A percentile compares a stretch with the other conserved stretches of the same genome.
phyloP scores from a whole-genome alignment of 2,113 vertebrate species.

The Phrynosoma platyrhinos region DNA sequence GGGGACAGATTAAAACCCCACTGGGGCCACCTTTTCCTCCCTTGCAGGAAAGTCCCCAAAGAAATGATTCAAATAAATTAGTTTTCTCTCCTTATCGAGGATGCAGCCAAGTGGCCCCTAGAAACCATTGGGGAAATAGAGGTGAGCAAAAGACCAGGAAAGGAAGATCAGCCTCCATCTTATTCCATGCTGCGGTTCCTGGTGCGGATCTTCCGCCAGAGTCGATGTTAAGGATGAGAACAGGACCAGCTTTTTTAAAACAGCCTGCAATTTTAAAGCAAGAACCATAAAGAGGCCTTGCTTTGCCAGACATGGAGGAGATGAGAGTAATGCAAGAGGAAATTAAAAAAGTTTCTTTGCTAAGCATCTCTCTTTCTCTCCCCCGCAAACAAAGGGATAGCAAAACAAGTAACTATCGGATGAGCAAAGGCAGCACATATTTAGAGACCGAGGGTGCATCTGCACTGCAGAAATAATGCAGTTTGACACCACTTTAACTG shows the following conservation, averaged over 20 bases:
- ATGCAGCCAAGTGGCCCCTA: not conserved
- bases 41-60: slow-evolving; percentile 28
- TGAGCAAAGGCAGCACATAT: too few relatives aligned
- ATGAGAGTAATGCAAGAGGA: too few relatives aligned
- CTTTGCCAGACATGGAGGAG: too few relatives aligned
- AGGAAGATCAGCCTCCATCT: not conserved
- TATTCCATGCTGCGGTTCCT: rapidly evolving
- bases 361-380: too few relatives aligned
- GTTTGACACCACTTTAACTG: too few relatives aligned
- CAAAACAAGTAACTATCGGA: too few relatives aligned
- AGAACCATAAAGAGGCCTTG: not conserved
- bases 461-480: too few relatives aligned
- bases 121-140: slow-evolving; percentile 1
- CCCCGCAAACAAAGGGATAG: too few relatives aligned
- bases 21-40: too few relatives aligned
- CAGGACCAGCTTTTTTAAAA: rapidly evolving
- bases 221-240: not conserved
- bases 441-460: too few relatives aligned
- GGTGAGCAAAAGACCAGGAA: not conserved
- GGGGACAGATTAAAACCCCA: slow-evolving; percentile 53
- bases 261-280: slow-evolving; percentile 13
- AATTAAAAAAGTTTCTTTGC: too few relatives aligned
- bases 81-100: not conserved
- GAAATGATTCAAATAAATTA: slow-evolving; percentile 65
- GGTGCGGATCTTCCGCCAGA: not conserved